Evolutionary conservation across 2,113 vertebrate genomes (phyloP).

Genomic region (Ictalurus furcatus): DNA sequence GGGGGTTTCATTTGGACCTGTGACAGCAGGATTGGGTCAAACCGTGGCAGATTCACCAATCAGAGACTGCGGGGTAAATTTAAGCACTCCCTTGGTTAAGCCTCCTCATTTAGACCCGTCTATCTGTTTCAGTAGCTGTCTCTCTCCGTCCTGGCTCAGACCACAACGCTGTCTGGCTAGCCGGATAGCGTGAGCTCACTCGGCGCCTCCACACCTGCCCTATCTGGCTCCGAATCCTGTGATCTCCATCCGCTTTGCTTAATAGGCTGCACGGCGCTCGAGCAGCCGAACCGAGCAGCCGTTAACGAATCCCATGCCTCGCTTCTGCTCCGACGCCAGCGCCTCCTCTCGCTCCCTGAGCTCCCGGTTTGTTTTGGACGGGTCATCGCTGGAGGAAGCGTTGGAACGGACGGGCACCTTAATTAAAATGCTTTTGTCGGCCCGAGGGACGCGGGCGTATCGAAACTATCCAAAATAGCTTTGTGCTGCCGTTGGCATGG

Average conservation of each 20-base stretch:
- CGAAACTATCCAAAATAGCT: slow-evolving; percentile 28
- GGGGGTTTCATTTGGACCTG: not conserved
- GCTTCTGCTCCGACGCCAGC: not conserved
- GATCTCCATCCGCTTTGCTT: slow-evolving; percentile 32
- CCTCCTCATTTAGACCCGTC: slow-evolving; percentile 4
- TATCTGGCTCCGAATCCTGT: slow-evolving; percentile 23
- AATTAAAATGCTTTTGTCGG: slow-evolving; percentile 48
- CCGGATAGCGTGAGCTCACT: slow-evolving; percentile 26
- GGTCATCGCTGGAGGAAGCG: not conserved
- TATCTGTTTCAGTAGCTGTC: not conserved
- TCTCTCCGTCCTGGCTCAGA: not conserved
- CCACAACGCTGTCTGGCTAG: slow-evolving; percentile 33
- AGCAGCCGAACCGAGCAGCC: slow-evolving; percentile 2
- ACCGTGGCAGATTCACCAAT: slow-evolving; percentile 9
- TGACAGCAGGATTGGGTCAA: not conserved
- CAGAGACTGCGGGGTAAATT: not conserved
- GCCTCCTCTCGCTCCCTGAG: slow-evolving; percentile 6
- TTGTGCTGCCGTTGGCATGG: slow-evolving; percentile 30
- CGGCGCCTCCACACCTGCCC: slow-evolving; percentile 39
- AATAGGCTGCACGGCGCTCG: slow-evolving; percentile 19
- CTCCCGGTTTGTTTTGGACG: slow-evolving; percentile 17
- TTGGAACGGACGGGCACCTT: slow-evolving; percentile 13
- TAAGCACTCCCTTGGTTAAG: not conserved
- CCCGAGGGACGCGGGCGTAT: slow-evolving; percentile 17
- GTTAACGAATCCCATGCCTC: slow-evolving; percentile 30